Conservation (phyloP, 2,113 vertebrate genomes). For the Oenanthe melanoleuca region DNA sequence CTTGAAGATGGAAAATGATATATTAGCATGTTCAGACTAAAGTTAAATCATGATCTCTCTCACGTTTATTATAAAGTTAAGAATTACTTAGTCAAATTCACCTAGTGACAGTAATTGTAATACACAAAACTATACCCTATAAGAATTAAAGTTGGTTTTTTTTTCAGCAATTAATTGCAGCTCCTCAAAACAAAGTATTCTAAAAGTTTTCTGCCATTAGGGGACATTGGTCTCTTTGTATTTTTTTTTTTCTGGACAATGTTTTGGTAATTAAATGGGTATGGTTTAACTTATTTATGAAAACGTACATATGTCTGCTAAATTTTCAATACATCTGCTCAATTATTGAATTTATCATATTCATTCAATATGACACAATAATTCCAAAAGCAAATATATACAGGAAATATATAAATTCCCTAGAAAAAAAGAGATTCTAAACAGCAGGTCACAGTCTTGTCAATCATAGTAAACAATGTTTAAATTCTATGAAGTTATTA, state of each 20-base stretch:
- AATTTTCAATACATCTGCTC: slow-evolving; percentile 57
- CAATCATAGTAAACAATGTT: background rate
- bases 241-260: background rate
- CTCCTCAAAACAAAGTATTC: background rate
- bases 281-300: slow-evolving; percentile 41
- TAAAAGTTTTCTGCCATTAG: background rate
- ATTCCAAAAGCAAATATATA: slow-evolving; percentile 24
- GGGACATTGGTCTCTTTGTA: background rate
- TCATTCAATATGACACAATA: slow-evolving; percentile 26
- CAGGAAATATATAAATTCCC: background rate
- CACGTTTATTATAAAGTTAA: background rate
- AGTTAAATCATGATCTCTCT: background rate
- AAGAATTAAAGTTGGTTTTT: background rate
- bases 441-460: background rate
- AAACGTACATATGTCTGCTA: slow-evolving; percentile 57
- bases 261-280: slow-evolving; percentile 37
- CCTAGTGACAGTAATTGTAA: background rate
- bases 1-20: background rate
- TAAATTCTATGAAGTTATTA: background rate
- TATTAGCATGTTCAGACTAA: background rate
- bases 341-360: slow-evolving; percentile 55
- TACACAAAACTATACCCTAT: background rate
- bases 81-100: background rate
- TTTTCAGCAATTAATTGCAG: slow-evolving; percentile 5
- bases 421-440: slow-evolving; percentile 7